phyloP scores from a whole-genome alignment of 2,797 vertebrate species.

The Hoplostethus mediterraneus region DNA sequence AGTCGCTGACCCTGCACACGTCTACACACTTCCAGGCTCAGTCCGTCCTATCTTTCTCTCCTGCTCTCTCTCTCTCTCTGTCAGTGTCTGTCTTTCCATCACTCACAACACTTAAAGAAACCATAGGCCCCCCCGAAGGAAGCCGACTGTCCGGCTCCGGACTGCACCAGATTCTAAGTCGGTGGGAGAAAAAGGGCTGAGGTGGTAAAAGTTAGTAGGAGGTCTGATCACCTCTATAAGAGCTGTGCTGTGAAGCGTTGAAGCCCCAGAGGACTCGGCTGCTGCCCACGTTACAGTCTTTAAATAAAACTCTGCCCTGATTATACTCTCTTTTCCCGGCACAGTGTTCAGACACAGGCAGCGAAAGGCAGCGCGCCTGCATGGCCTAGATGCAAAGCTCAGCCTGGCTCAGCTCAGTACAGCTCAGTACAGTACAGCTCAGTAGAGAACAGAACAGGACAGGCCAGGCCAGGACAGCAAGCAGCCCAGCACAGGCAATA shows the following conservation, averaged over 20 bases:
- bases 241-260: conserved; percentile 68
- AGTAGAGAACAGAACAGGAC: background rate
- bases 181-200: conserved; percentile 59
- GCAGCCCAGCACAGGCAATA: background rate
- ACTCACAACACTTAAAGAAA: conserved; percentile 20
- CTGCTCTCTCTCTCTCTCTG: background rate
- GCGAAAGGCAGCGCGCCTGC: conserved; percentile 60
- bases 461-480: background rate
- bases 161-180: conserved; percentile 1
- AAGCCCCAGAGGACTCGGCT: conserved; percentile 73
- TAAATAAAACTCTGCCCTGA: conserved; percentile 88
- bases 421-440: conserved; percentile 37
- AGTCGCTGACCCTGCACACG: too few species aligned
- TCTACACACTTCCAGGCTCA: background rate
- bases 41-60: background rate
- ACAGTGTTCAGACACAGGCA: conserved; percentile 59
- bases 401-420: conserved; percentile 26
- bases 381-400: conserved; percentile 74
- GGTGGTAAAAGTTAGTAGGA: conserved; percentile 74
- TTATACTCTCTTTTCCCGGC: conserved; percentile 69
- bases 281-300: conserved; percentile 82
- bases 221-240: conserved; percentile 76
- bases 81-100: conserved; percentile 12
- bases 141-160: background rate
- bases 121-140: conserved; percentile 25